Evolutionary conservation across 1,140 invertebrate genomes (phyloP), one percentile per base, ranked within the genome.

Genomic region (Achatina immaculata): DNA sequence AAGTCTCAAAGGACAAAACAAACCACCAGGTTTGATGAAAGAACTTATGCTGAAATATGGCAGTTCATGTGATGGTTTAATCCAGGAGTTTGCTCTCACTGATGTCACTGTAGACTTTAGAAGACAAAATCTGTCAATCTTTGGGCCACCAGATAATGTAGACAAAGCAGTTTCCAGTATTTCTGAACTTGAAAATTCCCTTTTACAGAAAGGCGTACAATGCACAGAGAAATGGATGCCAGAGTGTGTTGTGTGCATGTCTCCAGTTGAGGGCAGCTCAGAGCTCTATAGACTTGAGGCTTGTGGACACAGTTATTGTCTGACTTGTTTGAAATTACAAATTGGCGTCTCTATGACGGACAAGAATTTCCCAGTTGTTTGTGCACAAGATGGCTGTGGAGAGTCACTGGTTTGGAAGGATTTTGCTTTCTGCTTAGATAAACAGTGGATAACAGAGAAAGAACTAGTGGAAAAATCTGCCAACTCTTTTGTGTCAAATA

Each of bases 281-380:
- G 85, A 86, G 6, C 66, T 89, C 40, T 86, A 85, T 55, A 82
- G 86, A 19, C 81, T 89, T 38, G 86, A 89, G 73, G 74, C 55
- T 1, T 90, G 89, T 83, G 89, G 88, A 0, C 89, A 90, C 82
- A 43, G 86, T 9, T 90, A 89, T 51, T 90, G 89, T 69, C 69
- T 75, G 9, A 83, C 82, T 21, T 90, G 89, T 68, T 21, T 89
- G 4, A 76, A 80, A 21, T 66, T 80, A 19, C 84, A 85, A 78
- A 45, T 88, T 28, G 55, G 81, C 14, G 62, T 78, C 0, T 40
- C 43, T 42, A 62, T 76, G 21, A 28, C 68, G 28, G 55, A 76
- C 42, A 75, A 82, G 51, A 76, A 83, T 0, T 85, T 89, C 40
- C 88, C 89, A 0, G 19, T 88, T 7, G n/a, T 55, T 19, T 90